A percentile compares a stretch with the other conserved stretches of the same genome.
Evolutionary conservation across 37 sponge, comb jelly and placozoan species (phyloP).

Genomic region (Lycopodina hypogea): DNA sequence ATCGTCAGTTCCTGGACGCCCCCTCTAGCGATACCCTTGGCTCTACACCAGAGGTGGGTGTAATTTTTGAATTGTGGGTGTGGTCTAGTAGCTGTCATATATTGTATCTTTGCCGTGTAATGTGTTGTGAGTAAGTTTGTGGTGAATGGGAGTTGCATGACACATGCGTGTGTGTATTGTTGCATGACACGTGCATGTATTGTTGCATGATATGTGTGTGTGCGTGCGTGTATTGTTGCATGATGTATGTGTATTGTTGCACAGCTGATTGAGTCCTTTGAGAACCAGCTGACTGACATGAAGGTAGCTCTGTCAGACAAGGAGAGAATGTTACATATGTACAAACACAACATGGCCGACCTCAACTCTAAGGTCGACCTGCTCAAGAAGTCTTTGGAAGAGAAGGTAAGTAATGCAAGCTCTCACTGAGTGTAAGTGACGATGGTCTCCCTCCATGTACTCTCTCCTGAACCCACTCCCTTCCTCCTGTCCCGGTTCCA

Average conservation of each 20-base stretch:
- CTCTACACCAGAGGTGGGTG: slow-evolving; percentile 56
- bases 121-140: background rate
- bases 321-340: slow-evolving; percentile 53
- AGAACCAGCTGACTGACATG: slow-evolving; percentile 52
- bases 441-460: too few relatives aligned
- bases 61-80: background rate
- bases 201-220: background rate
- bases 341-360: slow-evolving; percentile 70
- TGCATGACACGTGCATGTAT: background rate
- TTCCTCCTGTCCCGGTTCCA: background rate
- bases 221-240: background rate
- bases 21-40: background rate
- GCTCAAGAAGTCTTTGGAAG: slow-evolving; percentile 58
- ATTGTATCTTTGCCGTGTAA: background rate
- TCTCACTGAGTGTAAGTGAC: too few relatives aligned
- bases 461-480: background rate
- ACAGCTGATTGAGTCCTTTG: slow-evolving; percentile 58
- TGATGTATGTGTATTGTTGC: background rate
- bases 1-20: slow-evolving; percentile 12
- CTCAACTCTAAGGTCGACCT: slow-evolving; percentile 55
- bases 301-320: slow-evolving; percentile 48
- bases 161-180: background rate
- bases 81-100: background rate
- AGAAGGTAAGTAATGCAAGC: too few relatives aligned
- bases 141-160: background rate